These are phyloP conservation scores for Acleris emargana DNA, from an alignment of 2,888 invertebrate genomes.

Conservation along the genomic window DNA sequence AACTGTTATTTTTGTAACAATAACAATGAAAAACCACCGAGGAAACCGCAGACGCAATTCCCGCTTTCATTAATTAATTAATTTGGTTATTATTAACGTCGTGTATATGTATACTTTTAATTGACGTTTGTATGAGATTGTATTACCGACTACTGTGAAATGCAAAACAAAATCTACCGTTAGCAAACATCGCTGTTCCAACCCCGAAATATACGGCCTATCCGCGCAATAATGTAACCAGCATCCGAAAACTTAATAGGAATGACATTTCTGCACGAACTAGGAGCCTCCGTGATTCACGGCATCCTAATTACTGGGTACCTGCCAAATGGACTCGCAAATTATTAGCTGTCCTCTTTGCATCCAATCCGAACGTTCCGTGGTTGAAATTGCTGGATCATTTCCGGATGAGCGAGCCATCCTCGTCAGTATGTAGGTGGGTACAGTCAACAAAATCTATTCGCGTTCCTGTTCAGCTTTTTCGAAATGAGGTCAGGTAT, in stretches of 20 bases:
- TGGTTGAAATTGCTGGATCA: conserved; percentile 3
- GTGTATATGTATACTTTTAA: no score
- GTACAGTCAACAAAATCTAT: no score
- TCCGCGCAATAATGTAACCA: neutral
- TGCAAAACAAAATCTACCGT: no score
- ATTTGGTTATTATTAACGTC: no score
- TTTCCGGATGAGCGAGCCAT: neutral
- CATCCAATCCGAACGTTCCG: conserved; percentile 15
- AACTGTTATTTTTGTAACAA: no score
- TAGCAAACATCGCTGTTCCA: neutral
- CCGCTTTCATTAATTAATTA: no score
- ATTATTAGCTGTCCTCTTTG: conserved; percentile 21
- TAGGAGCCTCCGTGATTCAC: conserved; percentile 5
- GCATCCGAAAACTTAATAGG: conserved; percentile 8
- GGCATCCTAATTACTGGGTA: conserved; percentile 11
- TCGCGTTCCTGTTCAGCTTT: no score
- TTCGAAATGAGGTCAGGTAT: no score
- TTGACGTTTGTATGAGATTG: no score
- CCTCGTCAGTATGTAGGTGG: neutral
- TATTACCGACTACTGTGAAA: no score
- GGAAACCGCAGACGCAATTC: no score
- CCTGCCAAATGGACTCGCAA: conserved; percentile 24
- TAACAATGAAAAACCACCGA: no score
- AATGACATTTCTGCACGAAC: conserved; percentile 14
- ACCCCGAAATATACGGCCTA: neutral